These are phyloP conservation scores for Haliclona indistincta DNA, from an alignment of 37 sponge, comb jelly and placozoan species.

Conservation along the genomic window DNA sequence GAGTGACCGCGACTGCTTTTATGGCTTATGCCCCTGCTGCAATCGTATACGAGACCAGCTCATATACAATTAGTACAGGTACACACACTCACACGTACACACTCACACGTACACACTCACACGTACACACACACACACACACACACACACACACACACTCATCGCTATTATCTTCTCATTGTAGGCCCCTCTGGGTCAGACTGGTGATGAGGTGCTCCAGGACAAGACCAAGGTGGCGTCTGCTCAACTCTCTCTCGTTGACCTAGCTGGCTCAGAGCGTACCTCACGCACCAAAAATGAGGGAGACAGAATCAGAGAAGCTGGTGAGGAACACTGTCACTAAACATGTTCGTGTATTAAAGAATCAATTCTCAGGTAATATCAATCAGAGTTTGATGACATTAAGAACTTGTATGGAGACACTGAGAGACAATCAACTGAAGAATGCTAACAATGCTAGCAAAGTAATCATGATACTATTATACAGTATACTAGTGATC, in stretches of 20 bases:
- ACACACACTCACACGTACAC: too few relatives aligned
- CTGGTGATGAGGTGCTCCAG: conserved; percentile 73
- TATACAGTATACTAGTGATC: too few relatives aligned
- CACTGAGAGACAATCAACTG: conserved; percentile 89
- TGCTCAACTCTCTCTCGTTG: conserved; percentile 95
- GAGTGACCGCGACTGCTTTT: too few relatives aligned
- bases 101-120: too few relatives aligned
- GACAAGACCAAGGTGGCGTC: conserved; percentile 27
- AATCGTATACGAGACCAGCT: conserved; percentile 95
- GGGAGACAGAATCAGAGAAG: conserved; percentile 88
- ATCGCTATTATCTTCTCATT: too few relatives aligned
- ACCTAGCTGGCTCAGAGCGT: conserved; percentile 97
- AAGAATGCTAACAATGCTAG: too few relatives aligned
- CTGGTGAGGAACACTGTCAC: conserved; percentile 39
- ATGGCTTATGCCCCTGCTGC: too few relatives aligned
- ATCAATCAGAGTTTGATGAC: conserved; percentile 94
- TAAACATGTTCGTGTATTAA: background rate
- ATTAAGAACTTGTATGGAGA: conserved; percentile 94
- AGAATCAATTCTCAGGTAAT: conserved; percentile 41
- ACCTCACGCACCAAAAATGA: conserved; percentile 81
- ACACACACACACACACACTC: too few relatives aligned
- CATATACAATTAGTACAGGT: conserved; percentile 14
- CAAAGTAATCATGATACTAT: too few relatives aligned
- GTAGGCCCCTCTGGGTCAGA: conserved; percentile 70
- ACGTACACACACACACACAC: too few relatives aligned